Conservation (phyloP, 2,113 vertebrate genomes). For the Terrapene triunguis region DNA sequence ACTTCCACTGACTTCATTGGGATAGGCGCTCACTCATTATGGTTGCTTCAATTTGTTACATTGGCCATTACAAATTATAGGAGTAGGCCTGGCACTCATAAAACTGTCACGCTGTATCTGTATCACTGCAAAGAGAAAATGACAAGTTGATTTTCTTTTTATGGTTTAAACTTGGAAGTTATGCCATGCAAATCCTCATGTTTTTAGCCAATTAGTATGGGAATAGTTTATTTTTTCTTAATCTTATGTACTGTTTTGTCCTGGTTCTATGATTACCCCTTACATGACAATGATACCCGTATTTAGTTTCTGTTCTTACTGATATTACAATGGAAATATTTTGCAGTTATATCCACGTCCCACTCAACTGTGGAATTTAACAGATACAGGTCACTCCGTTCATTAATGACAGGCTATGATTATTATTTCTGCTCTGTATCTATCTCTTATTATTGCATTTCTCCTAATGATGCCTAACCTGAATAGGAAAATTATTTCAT, state of each 20-base stretch:
- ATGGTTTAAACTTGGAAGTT: not conserved
- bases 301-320: constrained; percentile 6
- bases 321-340: not conserved
- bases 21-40: not conserved
- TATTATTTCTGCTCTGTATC: not conserved
- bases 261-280: not conserved
- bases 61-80: not conserved
- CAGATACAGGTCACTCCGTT: not conserved
- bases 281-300: not conserved
- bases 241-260: constrained; percentile 28
- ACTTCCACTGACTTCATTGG: not conserved
- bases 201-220: not conserved
- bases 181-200: not conserved
- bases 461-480: not conserved
- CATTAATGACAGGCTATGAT: not conserved
- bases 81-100: not conserved
- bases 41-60: not conserved
- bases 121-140: not conserved
- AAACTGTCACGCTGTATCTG: not conserved
- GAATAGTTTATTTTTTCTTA: constrained; percentile 45
- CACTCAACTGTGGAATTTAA: not conserved
- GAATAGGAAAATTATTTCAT: not conserved
- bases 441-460: rapidly evolving
- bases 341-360: constrained; percentile 1
- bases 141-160: not conserved